Conservation (phyloP, 1,140 invertebrate species). For the Pseudomyrmex cubaensis region DNA sequence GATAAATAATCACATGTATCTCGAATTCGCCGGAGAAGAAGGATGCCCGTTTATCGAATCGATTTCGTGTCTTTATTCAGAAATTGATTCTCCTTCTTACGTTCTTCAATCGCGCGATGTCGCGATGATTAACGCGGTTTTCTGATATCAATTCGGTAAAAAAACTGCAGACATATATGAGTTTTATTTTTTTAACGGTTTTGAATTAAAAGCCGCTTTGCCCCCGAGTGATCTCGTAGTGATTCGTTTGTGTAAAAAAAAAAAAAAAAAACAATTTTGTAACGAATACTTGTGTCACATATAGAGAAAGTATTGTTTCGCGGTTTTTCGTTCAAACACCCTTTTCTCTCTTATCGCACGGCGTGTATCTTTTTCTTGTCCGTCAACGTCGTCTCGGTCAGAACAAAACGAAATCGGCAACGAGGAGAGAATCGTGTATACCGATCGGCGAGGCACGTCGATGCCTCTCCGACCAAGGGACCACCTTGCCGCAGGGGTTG, state of each 20-base stretch:
- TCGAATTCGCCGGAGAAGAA: conserved; percentile 26
- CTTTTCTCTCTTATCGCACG: not conserved
- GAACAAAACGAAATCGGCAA: conserved; percentile 53
- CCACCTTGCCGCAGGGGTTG: conserved; percentile 78
- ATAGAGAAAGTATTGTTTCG: not conserved
- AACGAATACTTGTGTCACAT: not conserved
- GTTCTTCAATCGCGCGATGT: conserved; percentile 1
- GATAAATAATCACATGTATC: conserved; percentile 68
- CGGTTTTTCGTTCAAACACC: not conserved
- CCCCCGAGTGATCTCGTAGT: no score
- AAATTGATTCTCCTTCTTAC: conserved; percentile 50
- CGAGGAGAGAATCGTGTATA: conserved; percentile 35
- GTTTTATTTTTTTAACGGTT: not conserved
- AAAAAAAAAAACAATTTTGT: not conserved
- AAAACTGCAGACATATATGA: not conserved
- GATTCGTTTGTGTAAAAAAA: not conserved
- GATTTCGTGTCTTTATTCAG: conserved; percentile 66
- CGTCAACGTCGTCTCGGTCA: conserved; percentile 39
- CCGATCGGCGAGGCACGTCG: conserved; percentile 67
- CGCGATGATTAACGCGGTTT: conserved; percentile 16
- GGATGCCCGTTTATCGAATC: conserved; percentile 44
- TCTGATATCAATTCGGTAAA: conserved; percentile 4
- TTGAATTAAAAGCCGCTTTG: no score
- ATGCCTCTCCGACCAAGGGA: conserved; percentile 62
- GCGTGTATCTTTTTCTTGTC: conserved; percentile 4